Conservation (phyloP, 2,888 invertebrate species). For the Alentia gelatinosa region DNA sequence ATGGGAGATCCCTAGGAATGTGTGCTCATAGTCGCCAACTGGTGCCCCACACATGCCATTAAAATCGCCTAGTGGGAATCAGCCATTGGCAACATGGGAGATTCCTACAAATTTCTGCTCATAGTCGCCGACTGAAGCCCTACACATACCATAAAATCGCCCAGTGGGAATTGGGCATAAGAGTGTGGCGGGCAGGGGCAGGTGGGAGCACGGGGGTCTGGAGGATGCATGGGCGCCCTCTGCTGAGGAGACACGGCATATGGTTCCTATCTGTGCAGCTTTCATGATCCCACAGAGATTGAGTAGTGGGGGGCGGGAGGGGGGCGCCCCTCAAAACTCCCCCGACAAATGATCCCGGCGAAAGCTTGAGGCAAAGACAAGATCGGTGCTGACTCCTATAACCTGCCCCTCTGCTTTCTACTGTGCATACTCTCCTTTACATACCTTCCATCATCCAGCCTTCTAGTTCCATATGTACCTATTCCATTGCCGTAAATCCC, state of each 20-base stretch:
- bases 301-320: background rate
- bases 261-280: constrained; percentile 37
- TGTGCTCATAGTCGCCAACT: too few relatives aligned
- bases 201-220: background rate
- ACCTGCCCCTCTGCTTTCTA: background rate
- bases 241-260: background rate
- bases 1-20: too few relatives aligned
- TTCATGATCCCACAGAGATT: constrained; percentile 19
- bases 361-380: constrained; percentile 1
- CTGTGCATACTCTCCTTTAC: background rate
- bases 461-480: background rate
- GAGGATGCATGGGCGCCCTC: background rate
- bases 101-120: too few relatives aligned
- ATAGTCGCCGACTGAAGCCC: too few relatives aligned
- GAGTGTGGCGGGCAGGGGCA: background rate
- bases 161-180: too few relatives aligned
- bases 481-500: too few relatives aligned
- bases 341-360: background rate
- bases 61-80: too few relatives aligned
- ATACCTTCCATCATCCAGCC: too few relatives aligned
- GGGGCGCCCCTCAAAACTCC: background rate
- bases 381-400: background rate
- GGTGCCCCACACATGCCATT: too few relatives aligned
- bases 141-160: too few relatives aligned
- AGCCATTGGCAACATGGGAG: too few relatives aligned